A percentile compares a stretch with the other conserved stretches of the same genome.
Evolutionary conservation across 1,140 invertebrate species (phyloP).

Genomic region (Bradysia coprophila): DNA sequence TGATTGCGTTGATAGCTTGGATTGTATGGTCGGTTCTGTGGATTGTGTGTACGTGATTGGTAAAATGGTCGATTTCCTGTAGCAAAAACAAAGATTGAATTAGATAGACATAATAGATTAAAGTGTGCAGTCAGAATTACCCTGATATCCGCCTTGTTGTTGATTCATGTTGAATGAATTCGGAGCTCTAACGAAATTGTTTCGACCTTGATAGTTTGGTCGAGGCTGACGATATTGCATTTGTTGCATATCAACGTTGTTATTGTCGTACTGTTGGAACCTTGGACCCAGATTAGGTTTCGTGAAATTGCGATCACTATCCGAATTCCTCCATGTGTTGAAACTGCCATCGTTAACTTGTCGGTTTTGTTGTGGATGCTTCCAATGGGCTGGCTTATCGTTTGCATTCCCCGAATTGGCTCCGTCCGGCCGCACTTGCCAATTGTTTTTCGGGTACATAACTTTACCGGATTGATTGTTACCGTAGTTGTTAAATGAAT

Average conservation of each 20-base stretch:
- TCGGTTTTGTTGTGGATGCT: neutral
- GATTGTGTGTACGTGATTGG: no score
- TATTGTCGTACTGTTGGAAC: neutral
- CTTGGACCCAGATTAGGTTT: neutral
- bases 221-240: neutral
- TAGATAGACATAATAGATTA: no score
- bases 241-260: neutral
- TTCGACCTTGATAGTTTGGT: neutral
- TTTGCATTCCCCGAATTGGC: neutral
- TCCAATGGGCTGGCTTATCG: neutral
- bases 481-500: neutral
- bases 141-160: neutral
- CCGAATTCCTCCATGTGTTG: neutral
- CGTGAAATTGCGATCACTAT: neutral
- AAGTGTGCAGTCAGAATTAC: neutral
- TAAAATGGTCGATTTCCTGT: no score
- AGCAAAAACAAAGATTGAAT: no score
- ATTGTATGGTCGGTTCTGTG: no score
- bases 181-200: neutral
- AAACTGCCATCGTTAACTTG: neutral
- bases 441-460: neutral
- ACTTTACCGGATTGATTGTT: neutral
- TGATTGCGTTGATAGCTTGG: neutral
- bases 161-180: neutral
- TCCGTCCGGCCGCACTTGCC: neutral